phyloP scores from a whole-genome alignment of 2,113 vertebrate species.

The Parus major region DNA sequence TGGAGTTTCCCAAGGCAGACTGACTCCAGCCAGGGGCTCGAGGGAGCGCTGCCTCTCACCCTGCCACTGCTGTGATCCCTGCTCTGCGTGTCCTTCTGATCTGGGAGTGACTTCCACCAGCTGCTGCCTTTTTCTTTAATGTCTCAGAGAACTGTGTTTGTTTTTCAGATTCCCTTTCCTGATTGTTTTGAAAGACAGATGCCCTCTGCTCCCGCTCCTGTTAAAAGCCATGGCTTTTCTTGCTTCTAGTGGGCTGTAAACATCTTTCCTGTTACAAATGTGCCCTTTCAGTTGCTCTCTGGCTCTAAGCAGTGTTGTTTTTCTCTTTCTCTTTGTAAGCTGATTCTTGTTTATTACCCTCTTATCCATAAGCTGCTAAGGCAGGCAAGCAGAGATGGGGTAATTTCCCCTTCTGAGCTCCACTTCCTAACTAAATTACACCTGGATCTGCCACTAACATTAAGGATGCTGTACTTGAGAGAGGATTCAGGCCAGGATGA shows the following conservation, averaged over 20 bases:
- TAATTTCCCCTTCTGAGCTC: neutral
- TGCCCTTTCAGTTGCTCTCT: constrained; percentile 4
- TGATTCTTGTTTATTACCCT: neutral
- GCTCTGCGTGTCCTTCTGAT: neutral
- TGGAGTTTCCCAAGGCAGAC: neutral
- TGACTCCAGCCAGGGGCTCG: neutral
- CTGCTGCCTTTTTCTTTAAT: neutral
- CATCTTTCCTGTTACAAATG: neutral
- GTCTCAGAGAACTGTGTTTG: neutral
- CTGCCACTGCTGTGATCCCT: neutral
- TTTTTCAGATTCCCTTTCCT: neutral
- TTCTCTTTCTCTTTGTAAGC: neutral
- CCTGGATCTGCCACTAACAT: neutral
- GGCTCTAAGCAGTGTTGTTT: neutral
- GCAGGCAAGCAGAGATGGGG: neutral
- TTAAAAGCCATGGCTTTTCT: neutral
- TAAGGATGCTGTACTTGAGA: neutral
- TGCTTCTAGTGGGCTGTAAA: neutral
- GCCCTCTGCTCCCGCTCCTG: neutral
- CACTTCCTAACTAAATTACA: neutral
- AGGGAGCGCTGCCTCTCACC: neutral
- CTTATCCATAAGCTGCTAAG: neutral
- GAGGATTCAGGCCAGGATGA: neutral
- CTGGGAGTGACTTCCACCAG: neutral
- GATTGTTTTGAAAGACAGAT: constrained; percentile 9